Evolutionary conservation across 2,113 vertebrate species (phyloP).

Genomic region (Cervus canadensis): DNA sequence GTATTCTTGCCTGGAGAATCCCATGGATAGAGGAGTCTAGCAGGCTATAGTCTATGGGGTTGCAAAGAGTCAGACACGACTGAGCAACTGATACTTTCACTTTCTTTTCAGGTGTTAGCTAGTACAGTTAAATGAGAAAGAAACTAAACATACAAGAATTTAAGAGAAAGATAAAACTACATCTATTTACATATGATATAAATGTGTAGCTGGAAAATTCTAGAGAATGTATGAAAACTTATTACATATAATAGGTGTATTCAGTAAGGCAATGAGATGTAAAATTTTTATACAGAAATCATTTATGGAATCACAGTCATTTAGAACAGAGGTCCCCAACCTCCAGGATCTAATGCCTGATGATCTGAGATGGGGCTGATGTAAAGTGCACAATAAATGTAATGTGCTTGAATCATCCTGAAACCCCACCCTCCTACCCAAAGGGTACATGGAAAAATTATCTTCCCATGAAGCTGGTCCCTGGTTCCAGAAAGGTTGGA

Average conservation of each 20-base stretch:
- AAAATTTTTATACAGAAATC: neutral
- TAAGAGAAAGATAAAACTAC: neutral
- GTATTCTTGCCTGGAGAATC: neutral
- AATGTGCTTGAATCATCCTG: neutral
- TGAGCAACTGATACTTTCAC: neutral
- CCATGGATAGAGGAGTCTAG: neutral
- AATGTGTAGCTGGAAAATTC: neutral
- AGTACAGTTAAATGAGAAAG: neutral
- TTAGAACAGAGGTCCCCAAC: neutral
- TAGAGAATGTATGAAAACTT: neutral
- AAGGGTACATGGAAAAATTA: neutral
- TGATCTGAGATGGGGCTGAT: neutral
- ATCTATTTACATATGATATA: neutral
- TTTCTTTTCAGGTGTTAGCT: neutral
- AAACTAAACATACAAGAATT: neutral
- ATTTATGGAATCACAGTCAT: neutral
- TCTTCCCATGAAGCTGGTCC: neutral
- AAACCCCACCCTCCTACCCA: neutral
- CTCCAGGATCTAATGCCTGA: neutral
- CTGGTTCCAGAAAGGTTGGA: neutral
- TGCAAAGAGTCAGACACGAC: neutral
- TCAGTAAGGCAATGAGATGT: neutral
- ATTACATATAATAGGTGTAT: neutral
- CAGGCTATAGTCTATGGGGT: neutral
- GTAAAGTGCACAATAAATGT: neutral